These are phyloP conservation scores for Merodon equestris DNA, from an alignment of 2,888 invertebrate genomes.

Conservation along the genomic window DNA sequence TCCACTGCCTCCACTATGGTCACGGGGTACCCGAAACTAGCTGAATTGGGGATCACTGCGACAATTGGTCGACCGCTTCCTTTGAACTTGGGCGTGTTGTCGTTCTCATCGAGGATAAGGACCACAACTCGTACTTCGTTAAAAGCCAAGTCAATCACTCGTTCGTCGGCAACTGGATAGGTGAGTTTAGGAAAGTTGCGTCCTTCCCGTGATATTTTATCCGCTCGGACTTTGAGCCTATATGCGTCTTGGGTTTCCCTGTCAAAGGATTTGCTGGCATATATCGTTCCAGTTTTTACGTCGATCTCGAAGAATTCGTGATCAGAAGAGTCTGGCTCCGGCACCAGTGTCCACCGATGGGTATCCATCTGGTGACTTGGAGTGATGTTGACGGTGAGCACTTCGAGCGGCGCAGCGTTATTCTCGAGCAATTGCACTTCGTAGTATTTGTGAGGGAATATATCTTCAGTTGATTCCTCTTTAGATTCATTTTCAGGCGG, in stretches of 20 bases:
- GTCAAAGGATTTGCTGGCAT: slow-evolving; percentile 86
- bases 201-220: slow-evolving; percentile 81
- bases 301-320: slow-evolving; percentile 86
- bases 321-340: slow-evolving; percentile 81
- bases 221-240: slow-evolving; percentile 79
- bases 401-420: slow-evolving; percentile 85
- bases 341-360: slow-evolving; percentile 83
- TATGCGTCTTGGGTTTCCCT: slow-evolving; percentile 85
- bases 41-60: slow-evolving; percentile 89
- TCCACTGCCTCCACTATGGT: slow-evolving; percentile 88
- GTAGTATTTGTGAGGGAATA: slow-evolving; percentile 86
- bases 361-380: slow-evolving; percentile 83
- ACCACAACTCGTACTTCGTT: slow-evolving; percentile 91
- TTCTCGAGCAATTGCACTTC: slow-evolving; percentile 92
- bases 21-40: slow-evolving; percentile 90
- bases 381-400: slow-evolving; percentile 88
- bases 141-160: slow-evolving; percentile 84
- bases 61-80: slow-evolving; percentile 88
- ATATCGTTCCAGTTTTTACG: slow-evolving; percentile 87
- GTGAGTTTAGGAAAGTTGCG: slow-evolving; percentile 87
- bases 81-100: slow-evolving; percentile 89
- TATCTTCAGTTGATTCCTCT: slow-evolving; percentile 71
- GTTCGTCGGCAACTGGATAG: slow-evolving; percentile 87
- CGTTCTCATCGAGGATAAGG: slow-evolving; percentile 89
- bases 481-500: slow-evolving; percentile 78